Base-by-base conservation (phyloP, 2,888 invertebrate species). In the Gandaritis pyraliata region DNA sequence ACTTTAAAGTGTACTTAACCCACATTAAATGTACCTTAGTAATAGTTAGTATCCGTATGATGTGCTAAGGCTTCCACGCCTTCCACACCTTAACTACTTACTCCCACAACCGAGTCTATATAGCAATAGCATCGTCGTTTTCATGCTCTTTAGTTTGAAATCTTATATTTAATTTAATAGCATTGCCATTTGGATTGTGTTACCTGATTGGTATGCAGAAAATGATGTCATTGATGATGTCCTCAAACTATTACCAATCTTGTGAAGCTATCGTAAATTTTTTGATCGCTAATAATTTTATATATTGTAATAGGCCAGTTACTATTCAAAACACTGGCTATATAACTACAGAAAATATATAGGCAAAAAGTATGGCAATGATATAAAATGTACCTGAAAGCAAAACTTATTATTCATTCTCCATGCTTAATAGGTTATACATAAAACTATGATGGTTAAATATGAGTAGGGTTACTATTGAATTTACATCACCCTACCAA, bases 1-100 rank as follows among this genome's bases (percentile, higher is more conserved):
- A 69, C 76, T 77, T 81, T 72, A 77, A 74, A 76, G 70, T 72
- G 76, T 72, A 76, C 76, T 83, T 83, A 87, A 82, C 86, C 85
- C 77, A 85, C 78, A 81, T 85, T 76, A 59, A 72, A 65, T 33
- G 33, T 33, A 5, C 33, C 33, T 33, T 33, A 33, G n/a, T n/a
- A n/a, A n/a, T n/a, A n/a, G n/a, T n/a, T n/a, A n/a, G 33, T 33
- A 33, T 33, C 33, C 33, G 33, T 33, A 33, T 70, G 70, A 74
- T 75, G 74, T 74, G 75, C 54, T 84, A 81, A 71, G 85, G 84
- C 78, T 84, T 87, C 86, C 64, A 76, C 71, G 70, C 75, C 77
- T 83, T 72, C 8, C 33, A 33, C 33, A 11, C 33, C 33, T 33
- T 8, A 8, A 33, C 10, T 73, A 71, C 77, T 68, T 72, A 69